phyloP scores from a whole-genome alignment of 2,888 invertebrate species.

The Lasioglossum lativentre region DNA sequence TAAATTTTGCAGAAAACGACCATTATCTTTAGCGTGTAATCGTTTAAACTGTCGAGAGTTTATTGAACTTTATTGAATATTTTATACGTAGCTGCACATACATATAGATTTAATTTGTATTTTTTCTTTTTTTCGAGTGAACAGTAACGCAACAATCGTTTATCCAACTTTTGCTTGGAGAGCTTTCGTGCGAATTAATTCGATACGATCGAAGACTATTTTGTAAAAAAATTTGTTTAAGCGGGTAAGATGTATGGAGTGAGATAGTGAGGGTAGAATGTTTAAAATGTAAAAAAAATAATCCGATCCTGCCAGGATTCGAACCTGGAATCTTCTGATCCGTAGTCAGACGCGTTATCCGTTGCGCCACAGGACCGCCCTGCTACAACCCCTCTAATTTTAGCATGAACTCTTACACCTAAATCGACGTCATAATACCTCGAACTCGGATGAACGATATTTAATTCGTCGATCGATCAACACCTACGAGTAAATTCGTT shows the following conservation, averaged over 20 bases:
- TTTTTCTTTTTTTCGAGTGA: neutral
- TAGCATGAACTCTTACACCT: fast-evolving
- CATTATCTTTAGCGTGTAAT: neutral
- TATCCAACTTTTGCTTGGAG: no score
- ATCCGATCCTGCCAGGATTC: conserved; percentile 88
- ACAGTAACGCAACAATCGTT: neutral
- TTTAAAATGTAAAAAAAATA: conserved; percentile 33
- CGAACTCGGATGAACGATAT: neutral
- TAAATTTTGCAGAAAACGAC: neutral
- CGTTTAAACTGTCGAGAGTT: neutral
- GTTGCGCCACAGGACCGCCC: conserved; percentile 82
- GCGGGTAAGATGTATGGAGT: neutral
- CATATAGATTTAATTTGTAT: neutral
- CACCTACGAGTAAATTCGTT: neutral
- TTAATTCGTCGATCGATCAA: neutral
- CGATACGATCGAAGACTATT: neutral
- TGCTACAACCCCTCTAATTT: conserved; percentile 85
- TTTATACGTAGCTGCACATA: neutral
- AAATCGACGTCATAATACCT: neutral
- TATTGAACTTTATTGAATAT: neutral
- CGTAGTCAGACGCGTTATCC: conserved; percentile 79
- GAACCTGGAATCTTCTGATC: conserved; percentile 87
- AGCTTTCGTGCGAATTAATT: neutral
- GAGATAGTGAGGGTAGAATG: neutral
- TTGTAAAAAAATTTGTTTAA: neutral